Conservation (phyloP, 2,888 invertebrate species). For the Lumbricus terrestris region DNA sequence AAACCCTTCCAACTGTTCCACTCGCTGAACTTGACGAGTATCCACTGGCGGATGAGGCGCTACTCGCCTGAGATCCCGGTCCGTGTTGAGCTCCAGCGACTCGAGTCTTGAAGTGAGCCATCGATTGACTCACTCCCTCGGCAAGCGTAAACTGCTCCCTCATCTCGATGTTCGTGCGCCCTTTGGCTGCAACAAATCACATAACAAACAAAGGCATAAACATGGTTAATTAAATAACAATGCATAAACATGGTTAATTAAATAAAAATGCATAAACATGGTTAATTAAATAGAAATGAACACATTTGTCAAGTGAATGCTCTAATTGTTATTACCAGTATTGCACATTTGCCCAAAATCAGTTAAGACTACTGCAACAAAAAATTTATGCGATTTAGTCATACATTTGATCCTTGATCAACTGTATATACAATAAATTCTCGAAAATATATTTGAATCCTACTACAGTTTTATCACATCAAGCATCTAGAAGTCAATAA, state of each 20-base stretch:
- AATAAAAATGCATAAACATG: not conserved
- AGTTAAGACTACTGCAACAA: not conserved
- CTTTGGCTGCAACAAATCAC: slow-evolving; percentile 75
- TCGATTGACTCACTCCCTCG: slow-evolving; percentile 90
- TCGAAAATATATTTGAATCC: not conserved
- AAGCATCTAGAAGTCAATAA: not conserved
- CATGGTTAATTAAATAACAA: not conserved
- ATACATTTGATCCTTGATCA: not conserved
- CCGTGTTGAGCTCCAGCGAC: slow-evolving; percentile 65
- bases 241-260: not conserved
- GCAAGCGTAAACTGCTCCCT: slow-evolving; percentile 98
- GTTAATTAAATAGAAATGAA: not conserved
- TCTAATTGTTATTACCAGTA: not conserved
- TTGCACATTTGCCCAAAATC: not conserved
- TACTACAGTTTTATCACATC: not conserved
- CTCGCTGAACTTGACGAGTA: slow-evolving; percentile 61
- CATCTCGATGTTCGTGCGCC: slow-evolving; percentile 98
- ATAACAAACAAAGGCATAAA: not conserved
- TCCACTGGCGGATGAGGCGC: slow-evolving; percentile 45
- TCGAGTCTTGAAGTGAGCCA: slow-evolving; percentile 86
- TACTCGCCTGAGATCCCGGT: slow-evolving; percentile 61
- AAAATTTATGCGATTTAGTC: not conserved
- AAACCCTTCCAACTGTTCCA: slow-evolving; percentile 94
- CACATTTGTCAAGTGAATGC: not conserved
- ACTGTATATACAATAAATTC: not conserved